Evolutionary conservation across 2,797 vertebrate species (phyloP), one percentile per base, ranked within the genome.

Genomic region (Sebastolobus altivelis): DNA sequence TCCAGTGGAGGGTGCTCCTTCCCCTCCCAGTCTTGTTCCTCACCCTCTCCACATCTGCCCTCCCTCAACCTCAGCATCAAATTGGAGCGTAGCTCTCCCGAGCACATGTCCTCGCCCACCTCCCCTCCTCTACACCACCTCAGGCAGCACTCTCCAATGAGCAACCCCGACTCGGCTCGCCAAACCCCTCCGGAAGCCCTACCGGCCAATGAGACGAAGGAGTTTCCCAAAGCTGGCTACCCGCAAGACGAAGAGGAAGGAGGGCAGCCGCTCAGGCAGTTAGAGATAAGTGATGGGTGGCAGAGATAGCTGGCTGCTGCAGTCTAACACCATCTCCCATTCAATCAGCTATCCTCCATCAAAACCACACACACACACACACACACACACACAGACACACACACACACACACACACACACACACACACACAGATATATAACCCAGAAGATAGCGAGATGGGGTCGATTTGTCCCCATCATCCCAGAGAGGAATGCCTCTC

Each of bases 31-130:
- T 86, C 94, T 61, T 92, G 95, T 89, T 84, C 93, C 20, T 90
- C 93, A 0, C 69, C 85, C 67, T 90, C 93, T 12, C 87, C 91
- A 2, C 80, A 96, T 75, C 90, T 95, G 0, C 85, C 94, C 33
- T 94, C 93, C 67, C 93, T 95, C 29, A 89, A 94, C 70, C 75
- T 97, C 94, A 97, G 87, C 95, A 97, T 99, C 95, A 99, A 99
- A 85, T 97, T 97, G 0, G 98, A 99, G 92, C 96, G 97, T 1
- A 92, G 95, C 86, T 98, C 98, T 3, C 97, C 98, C 0, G 96
- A 95, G 29, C 95, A 96, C 78, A 95, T 94, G 63, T 87, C 92
- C 77, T 94, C 95, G 2, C 88, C 96, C 0, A 81, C 93, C 78
- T 89, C 93, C 61, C 94, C 96, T 2, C 95, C 95, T 0, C 90